Conservation (phyloP, 2,797 vertebrate species). For the Eulemur albifrons region DNA sequence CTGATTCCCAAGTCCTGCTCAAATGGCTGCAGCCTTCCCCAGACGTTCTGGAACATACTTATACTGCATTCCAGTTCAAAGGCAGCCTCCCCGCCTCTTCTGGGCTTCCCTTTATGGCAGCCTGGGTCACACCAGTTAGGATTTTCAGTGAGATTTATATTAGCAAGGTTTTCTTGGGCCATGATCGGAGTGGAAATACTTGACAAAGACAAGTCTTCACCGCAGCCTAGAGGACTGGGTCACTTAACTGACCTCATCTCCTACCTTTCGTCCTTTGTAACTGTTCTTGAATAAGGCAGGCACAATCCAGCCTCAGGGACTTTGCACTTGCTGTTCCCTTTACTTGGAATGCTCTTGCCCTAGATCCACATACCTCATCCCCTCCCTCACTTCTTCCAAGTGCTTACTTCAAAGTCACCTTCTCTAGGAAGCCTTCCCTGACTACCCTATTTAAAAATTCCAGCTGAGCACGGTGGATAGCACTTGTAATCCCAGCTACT, state of each 20-base stretch:
- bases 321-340: conserved; percentile 7
- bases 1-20: background rate
- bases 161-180: background rate
- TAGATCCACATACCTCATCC: background rate
- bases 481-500: background rate
- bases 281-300: background rate
- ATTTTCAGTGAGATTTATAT: conserved; percentile 27
- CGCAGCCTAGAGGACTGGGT: background rate
- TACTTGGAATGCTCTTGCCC: background rate
- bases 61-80: background rate
- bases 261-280: background rate
- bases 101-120: background rate
- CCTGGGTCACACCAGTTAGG: background rate
- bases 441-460: background rate
- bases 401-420: background rate
- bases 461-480: background rate
- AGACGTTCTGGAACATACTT: background rate
- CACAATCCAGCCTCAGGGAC: background rate
- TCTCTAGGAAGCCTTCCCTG: background rate
- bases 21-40: background rate
- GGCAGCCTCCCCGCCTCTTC: background rate
- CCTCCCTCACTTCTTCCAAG: background rate
- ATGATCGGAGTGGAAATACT: background rate
- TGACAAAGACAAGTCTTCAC: background rate
- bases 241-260: background rate